Evolutionary conservation across 2,797 vertebrate genomes (phyloP), one percentile per base, ranked within the genome.

Genomic region (Falco columbarius): DNA sequence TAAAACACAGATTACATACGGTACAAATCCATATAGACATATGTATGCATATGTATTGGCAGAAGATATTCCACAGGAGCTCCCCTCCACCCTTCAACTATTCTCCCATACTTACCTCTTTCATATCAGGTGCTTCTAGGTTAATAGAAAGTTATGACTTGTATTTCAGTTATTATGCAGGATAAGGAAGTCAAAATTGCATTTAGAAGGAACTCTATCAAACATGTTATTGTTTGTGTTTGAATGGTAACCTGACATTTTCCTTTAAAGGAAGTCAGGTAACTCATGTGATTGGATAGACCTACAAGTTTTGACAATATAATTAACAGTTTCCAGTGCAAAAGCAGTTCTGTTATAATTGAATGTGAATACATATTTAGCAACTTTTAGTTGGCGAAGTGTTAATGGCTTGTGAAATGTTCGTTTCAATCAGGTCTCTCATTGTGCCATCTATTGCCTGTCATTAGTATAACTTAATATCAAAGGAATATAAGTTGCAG

Each of bases 1-100:
- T 68, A 9, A 32, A 20, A 52, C 13, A 55, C 10, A 2, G 1
- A 30, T 12, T 51, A 27, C 11, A 12, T 27, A 16, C 0, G 5
- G 8, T 38, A 27, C 1, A 65, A 54, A 54, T 38, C 59, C 3
- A 23, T 27, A 19, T 6, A 9, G 2, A 5, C 7, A 2, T 40
- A 26, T 21, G 1, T 12, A 46, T 38, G 8, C 6, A 19, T 29
- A n/a, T 4, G 1, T 30, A 36, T 61, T 34, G 59, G 21, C 59
- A 79, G 21, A 74, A 55, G 29, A 32, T 42, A 63, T 47, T 56
- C 38, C 22, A 36, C 11, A 66, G 12, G 6, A 68, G 8, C 9
- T 80, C 38, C 4, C 30, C 55, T 72, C 9, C 7, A 42, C 4
- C 18, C 18, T 44, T 26, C 15, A 71, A 3, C 27, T 70, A 7